These are phyloP conservation scores for Hyla sarda DNA, from an alignment of 2,113 vertebrate genomes.

Conservation along the genomic window DNA sequence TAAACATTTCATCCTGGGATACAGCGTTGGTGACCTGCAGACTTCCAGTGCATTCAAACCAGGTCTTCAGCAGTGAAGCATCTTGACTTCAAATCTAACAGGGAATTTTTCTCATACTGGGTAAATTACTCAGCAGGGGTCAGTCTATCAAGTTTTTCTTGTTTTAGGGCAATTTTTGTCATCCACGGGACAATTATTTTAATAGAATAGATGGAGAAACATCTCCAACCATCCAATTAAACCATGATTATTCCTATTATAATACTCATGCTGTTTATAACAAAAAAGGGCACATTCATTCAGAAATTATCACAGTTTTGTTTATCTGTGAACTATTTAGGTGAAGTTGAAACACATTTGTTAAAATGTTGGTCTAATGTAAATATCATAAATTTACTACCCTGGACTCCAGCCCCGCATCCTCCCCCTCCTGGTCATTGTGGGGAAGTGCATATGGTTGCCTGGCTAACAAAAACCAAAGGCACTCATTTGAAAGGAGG, in stretches of 20 bases:
- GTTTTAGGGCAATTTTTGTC: background rate
- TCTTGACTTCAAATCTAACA: conserved; percentile 5
- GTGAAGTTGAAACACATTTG: no score
- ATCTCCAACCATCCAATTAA: background rate
- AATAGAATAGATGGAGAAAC: no score
- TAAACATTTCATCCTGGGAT: conserved; percentile 14
- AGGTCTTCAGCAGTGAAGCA: background rate
- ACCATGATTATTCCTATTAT: background rate
- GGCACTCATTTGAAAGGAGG: no score
- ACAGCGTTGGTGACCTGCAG: background rate
- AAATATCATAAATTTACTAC: no score
- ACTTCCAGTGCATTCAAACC: background rate
- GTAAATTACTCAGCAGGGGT: conserved; percentile 2
- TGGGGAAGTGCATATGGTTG: no score
- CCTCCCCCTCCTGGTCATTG: no score
- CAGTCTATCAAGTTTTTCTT: background rate
- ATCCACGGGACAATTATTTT: background rate
- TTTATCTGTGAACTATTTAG: no score
- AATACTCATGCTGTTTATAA: background rate
- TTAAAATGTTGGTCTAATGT: no score
- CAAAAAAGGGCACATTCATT: background rate
- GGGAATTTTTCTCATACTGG: background rate
- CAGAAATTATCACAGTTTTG: no score
- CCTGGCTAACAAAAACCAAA: no score
- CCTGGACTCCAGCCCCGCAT: no score